Evolutionary conservation across 2,888 invertebrate genomes (phyloP).

Genomic region (Drosophila koepferae): DNA sequence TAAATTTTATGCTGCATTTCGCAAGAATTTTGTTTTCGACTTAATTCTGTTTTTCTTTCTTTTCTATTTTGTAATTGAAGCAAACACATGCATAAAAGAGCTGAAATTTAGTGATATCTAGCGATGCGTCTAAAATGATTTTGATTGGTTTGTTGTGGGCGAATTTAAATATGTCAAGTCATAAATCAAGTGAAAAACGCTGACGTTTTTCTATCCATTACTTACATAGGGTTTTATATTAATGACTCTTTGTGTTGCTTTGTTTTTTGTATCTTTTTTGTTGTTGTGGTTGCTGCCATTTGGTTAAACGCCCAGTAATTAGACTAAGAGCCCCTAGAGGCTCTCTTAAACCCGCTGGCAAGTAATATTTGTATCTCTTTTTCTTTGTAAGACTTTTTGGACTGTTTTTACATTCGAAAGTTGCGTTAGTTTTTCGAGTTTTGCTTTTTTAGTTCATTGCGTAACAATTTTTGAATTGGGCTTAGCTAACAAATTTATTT

Average conservation of each 20-base stretch:
- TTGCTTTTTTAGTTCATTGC: constrained; percentile 14
- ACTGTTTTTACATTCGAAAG: constrained; percentile 43
- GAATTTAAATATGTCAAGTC: constrained; percentile 53
- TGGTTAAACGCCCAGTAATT: constrained; percentile 57
- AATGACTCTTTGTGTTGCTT: constrained; percentile 31
- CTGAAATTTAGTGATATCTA: constrained; percentile 37
- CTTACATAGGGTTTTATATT: constrained; percentile 24
- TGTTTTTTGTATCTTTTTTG: neutral
- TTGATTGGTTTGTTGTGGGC: constrained; percentile 43
- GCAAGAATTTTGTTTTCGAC: constrained; percentile 32
- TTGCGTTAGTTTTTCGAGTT: constrained; percentile 8
- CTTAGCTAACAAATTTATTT: neutral
- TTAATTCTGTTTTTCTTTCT: constrained; percentile 7
- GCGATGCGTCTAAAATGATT: constrained; percentile 56
- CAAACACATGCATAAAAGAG: constrained; percentile 19
- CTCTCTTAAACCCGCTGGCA: neutral
- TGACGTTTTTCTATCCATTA: constrained; percentile 6
- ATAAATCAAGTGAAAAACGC: constrained; percentile 24
- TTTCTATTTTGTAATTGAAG: constrained; percentile 29
- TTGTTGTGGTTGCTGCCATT: constrained; percentile 4
- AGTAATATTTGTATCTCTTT: constrained; percentile 1
- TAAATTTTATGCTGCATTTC: constrained; percentile 50
- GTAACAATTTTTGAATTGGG: neutral
- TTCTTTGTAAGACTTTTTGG: constrained; percentile 18
- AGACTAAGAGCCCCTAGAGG: constrained; percentile 30